These are phyloP conservation scores for Nycticebus coucang DNA, from an alignment of 2,113 vertebrate species.

Conservation along the genomic window DNA sequence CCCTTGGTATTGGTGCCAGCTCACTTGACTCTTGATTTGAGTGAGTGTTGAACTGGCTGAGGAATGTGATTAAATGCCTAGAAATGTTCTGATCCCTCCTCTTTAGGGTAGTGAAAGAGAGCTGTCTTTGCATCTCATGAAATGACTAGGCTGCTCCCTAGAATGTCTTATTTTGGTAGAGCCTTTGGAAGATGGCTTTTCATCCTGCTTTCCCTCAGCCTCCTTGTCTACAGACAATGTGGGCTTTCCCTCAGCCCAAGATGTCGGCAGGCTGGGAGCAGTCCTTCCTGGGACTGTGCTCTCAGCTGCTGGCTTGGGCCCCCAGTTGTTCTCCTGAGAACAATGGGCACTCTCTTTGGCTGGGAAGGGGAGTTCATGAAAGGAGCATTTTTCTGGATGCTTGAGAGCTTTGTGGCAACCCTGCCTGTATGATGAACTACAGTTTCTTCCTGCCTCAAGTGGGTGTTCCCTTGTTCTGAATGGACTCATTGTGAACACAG, in stretches of 20 bases:
- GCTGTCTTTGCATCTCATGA: not conserved
- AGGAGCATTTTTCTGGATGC: slow-evolving; percentile 83
- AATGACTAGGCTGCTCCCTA: not conserved
- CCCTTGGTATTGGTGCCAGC: not conserved
- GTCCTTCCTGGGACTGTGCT: slow-evolving; percentile 79
- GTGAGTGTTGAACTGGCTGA: not conserved
- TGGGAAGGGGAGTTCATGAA: slow-evolving; percentile 81
- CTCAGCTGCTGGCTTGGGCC: slow-evolving; percentile 70
- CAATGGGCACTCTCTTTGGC: slow-evolving; percentile 84
- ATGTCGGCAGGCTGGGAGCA: slow-evolving; percentile 64
- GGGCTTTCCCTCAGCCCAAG: slow-evolving; percentile 66
- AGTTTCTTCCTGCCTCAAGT: slow-evolving; percentile 83
- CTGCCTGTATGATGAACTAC: slow-evolving; percentile 81
- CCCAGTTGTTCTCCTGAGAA: slow-evolving; percentile 77
- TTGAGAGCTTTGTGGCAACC: slow-evolving; percentile 82
- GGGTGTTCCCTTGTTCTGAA: slow-evolving; percentile 83
- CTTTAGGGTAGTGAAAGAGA: not conserved
- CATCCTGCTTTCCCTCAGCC: slow-evolving; percentile 69
- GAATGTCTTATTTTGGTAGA: not conserved
- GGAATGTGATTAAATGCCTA: not conserved
- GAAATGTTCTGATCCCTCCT: not conserved
- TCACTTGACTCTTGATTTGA: not conserved
- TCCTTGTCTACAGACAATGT: slow-evolving; percentile 62
- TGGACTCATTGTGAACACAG: slow-evolving; percentile 81
- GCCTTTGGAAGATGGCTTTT: not conserved